A percentile compares a stretch with the other conserved stretches of the same genome.
Evolutionary conservation across 2,113 vertebrate species (phyloP).

Genomic region (Gymnobelideus leadbeateri): DNA sequence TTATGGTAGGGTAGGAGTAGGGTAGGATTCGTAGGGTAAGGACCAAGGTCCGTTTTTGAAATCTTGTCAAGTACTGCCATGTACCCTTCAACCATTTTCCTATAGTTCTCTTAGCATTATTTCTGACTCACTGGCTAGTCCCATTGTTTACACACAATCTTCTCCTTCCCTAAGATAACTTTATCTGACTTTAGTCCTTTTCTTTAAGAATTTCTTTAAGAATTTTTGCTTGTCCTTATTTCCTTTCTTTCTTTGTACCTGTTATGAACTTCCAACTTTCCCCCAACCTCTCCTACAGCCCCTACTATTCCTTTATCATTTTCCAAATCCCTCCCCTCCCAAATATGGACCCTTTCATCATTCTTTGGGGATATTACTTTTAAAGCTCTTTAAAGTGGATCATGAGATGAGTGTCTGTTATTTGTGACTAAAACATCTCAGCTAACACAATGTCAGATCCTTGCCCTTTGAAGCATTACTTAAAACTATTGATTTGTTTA

Average conservation of each 20-base stretch:
- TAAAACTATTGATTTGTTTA: conserved; percentile 1
- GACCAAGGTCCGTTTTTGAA: not conserved
- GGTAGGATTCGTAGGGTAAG: not conserved
- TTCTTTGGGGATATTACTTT: not conserved
- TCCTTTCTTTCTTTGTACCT: not conserved
- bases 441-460: not conserved
- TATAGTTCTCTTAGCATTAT: not conserved
- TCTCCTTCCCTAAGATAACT: not conserved
- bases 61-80: not conserved
- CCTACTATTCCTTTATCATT: not conserved
- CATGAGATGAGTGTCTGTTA: not conserved
- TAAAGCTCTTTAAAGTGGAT: not conserved
- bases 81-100: not conserved
- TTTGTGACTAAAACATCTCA: not conserved
- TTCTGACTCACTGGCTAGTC: not conserved
- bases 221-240: not conserved
- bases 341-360: not conserved
- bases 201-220: not conserved
- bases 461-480: not conserved
- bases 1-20: not conserved
- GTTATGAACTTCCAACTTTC: not conserved
- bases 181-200: not conserved
- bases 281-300: not conserved
- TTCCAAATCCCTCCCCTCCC: not conserved
- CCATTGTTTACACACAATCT: not conserved